Evolutionary conservation across 92 coral and sea anemone genomes (phyloP).

Genomic region (Desmophyllum pertusum): DNA sequence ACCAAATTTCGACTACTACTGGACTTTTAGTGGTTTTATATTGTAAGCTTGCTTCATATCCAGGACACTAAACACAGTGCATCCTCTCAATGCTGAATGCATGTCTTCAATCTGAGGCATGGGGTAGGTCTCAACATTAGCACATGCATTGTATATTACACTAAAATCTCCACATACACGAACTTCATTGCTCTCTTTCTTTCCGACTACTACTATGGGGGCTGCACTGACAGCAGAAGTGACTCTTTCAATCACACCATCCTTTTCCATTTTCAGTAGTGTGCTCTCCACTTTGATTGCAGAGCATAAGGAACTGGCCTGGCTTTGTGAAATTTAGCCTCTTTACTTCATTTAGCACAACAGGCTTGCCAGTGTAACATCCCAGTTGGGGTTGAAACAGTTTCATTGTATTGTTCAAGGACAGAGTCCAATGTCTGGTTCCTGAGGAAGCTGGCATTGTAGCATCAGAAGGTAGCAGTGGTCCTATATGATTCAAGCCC

Average conservation of each 20-base stretch:
- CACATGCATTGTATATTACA: slow-evolving; percentile 60
- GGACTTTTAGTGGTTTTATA: too few species aligned
- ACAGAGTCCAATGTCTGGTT: too few species aligned
- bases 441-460: too few species aligned
- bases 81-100: slow-evolving; percentile 59
- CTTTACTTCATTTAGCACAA: too few species aligned
- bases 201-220: slow-evolving; percentile 65
- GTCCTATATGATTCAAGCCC: too few species aligned
- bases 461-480: too few species aligned
- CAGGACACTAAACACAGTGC: slow-evolving; percentile 58
- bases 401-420: too few species aligned
- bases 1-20: too few species aligned
- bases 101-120: slow-evolving; percentile 7
- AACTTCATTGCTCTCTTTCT: slow-evolving; percentile 61
- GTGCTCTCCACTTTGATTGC: slow-evolving; percentile 54
- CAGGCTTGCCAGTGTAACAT: too few species aligned
- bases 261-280: slow-evolving; percentile 51
- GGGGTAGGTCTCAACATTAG: slow-evolving; percentile 58
- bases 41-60: slow-evolving; percentile 70
- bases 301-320: slow-evolving; percentile 58
- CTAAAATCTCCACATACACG: slow-evolving; percentile 75
- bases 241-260: slow-evolving; percentile 64
- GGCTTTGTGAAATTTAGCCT: slow-evolving; percentile 41
- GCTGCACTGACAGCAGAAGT: slow-evolving; percentile 71
- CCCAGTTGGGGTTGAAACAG: too few species aligned